These are phyloP conservation scores for Pomatorhinus ruficollis DNA, from an alignment of 2,113 vertebrate genomes.

Conservation along the genomic window DNA sequence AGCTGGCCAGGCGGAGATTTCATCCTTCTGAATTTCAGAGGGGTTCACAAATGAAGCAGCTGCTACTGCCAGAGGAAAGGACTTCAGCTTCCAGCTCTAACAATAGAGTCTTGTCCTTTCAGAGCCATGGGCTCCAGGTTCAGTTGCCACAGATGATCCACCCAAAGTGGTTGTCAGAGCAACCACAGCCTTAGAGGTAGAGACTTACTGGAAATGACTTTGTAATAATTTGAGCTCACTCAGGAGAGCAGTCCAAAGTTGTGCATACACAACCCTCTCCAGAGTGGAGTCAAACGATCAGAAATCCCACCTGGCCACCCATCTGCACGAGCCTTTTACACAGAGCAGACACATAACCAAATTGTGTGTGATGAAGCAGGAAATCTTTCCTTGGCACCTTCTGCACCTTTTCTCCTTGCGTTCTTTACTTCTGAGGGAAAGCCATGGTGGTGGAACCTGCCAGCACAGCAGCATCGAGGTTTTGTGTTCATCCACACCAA, in stretches of 20 bases:
- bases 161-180: conserved; percentile 13
- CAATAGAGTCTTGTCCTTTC: conserved; percentile 16
- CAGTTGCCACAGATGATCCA: conserved; percentile 19
- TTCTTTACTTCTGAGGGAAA: background rate
- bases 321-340: background rate
- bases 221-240: conserved; percentile 7
- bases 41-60: background rate
- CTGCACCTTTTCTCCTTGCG: background rate
- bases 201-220: conserved; percentile 39
- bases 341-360: background rate
- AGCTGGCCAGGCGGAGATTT: background rate
- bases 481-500: background rate
- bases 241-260: background rate
- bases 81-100: background rate
- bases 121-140: conserved; percentile 5
- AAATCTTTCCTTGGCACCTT: background rate
- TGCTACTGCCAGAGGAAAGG: background rate
- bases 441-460: background rate
- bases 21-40: background rate
- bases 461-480: background rate
- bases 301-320: conserved; percentile 6
- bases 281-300: background rate
- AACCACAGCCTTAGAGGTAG: conserved; percentile 12
- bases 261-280: background rate
- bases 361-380: background rate